These are phyloP conservation scores for Myathropa florea DNA, from an alignment of 2,888 invertebrate genomes.

Conservation along the genomic window DNA sequence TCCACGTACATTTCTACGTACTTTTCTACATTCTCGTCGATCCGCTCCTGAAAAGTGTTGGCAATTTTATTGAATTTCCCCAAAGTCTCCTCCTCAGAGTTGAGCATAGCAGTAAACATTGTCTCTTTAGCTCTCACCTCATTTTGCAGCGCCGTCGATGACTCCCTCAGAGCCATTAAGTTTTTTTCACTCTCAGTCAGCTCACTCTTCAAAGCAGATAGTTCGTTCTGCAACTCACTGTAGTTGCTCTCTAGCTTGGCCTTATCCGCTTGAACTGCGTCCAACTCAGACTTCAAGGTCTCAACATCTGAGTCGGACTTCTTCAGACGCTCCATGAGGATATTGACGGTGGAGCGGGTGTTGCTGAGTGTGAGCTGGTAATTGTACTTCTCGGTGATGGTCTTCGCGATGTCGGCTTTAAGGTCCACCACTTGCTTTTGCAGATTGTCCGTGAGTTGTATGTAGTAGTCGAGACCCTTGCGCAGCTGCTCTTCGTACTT, in stretches of 20 bases:
- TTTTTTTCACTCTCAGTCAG: constrained; percentile 76
- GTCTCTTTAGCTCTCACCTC: constrained; percentile 80
- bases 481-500: constrained; percentile 79
- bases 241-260: constrained; percentile 77
- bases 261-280: constrained; percentile 77
- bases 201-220: constrained; percentile 75
- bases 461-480: constrained; percentile 79
- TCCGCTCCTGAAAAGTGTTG: constrained; percentile 80
- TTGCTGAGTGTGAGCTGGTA: constrained; percentile 80
- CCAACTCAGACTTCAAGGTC: constrained; percentile 78
- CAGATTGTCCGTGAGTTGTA: constrained; percentile 78
- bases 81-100: constrained; percentile 80
- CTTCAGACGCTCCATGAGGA: constrained; percentile 80
- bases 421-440: constrained; percentile 79
- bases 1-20: constrained; percentile 80
- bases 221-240: constrained; percentile 75
- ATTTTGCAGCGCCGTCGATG: constrained; percentile 78
- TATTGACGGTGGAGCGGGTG: constrained; percentile 80
- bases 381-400: constrained; percentile 80
- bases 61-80: constrained; percentile 81
- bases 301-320: constrained; percentile 81
- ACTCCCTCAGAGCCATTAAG: constrained; percentile 75
- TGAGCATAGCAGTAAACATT: constrained; percentile 79
- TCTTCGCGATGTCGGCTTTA: constrained; percentile 79
- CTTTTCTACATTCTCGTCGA: constrained; percentile 79